These are phyloP conservation scores for Esox niger DNA, from an alignment of 2,113 vertebrate species.

Conservation along the genomic window DNA sequence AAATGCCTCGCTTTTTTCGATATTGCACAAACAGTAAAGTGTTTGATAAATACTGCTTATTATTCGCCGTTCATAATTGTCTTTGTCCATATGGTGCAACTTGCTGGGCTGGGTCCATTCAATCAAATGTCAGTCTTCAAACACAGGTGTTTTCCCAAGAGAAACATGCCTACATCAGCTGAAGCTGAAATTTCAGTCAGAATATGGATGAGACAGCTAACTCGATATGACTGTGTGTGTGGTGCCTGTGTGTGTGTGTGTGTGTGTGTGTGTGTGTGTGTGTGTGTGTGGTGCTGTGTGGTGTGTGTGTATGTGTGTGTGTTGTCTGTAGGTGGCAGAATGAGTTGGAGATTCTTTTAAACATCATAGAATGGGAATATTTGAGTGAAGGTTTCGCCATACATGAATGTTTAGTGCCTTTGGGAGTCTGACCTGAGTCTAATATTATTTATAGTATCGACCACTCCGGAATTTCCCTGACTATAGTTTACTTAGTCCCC, in stretches of 20 bases:
- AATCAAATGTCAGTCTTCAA: no score
- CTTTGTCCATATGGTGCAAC: not conserved
- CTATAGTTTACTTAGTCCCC: no score
- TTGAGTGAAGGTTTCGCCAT: no score
- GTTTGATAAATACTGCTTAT: not conserved
- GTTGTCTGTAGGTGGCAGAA: conserved; percentile 15
- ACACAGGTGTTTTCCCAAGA: conserved; percentile 10
- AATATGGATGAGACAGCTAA: conserved; percentile 66
- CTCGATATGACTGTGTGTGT: conserved; percentile 53
- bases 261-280: not conserved
- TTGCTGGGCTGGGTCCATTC: no score
- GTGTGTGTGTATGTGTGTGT: conserved; percentile 15
- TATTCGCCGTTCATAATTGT: not conserved
- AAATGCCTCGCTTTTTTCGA: no score
- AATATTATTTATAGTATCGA: conserved; percentile 15
- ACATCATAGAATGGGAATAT: no score
- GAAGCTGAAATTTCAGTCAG: conserved; percentile 43
- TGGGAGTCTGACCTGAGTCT: conserved; percentile 13
- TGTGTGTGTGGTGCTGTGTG: conserved; percentile 39
- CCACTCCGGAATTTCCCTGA: no score
- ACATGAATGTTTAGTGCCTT: not conserved
- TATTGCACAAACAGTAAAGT: no score
- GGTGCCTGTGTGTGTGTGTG: conserved; percentile 21
- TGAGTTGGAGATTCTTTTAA: no score
- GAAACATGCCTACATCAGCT: conserved; percentile 53